Evolutionary conservation across 1,140 invertebrate species (phyloP).

Genomic region (Colletes latitarsis): DNA sequence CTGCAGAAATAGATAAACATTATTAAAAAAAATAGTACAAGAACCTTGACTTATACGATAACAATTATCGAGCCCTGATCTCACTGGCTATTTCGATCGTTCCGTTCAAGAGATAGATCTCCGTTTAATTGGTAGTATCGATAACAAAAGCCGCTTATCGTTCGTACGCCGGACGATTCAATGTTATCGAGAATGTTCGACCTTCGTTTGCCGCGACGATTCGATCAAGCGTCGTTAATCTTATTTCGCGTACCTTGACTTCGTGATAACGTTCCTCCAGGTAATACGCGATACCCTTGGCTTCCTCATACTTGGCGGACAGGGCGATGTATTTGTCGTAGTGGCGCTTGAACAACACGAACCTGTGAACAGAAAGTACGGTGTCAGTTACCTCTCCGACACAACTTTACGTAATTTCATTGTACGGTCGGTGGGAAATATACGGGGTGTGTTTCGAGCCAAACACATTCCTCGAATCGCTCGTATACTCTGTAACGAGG

Average conservation of each 20-base stretch:
- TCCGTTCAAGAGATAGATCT: too few species aligned
- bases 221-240: neutral
- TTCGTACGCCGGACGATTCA: too few species aligned
- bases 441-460: too few species aligned
- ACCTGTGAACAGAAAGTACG: conserved; percentile 74
- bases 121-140: neutral
- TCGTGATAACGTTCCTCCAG: conserved; percentile 86
- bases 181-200: neutral
- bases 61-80: too few species aligned
- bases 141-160: neutral
- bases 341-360: conserved; percentile 85
- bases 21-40: too few species aligned
- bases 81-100: too few species aligned
- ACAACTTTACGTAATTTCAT: neutral
- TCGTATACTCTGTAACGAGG: too few species aligned
- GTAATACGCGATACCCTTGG: conserved; percentile 84
- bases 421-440: too few species aligned
- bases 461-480: too few species aligned
- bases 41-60: too few species aligned
- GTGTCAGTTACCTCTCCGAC: neutral
- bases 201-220: neutral
- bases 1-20: too few species aligned
- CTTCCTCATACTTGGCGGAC: conserved; percentile 84
- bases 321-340: conserved; percentile 85
- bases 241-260: conserved; percentile 82